Evolutionary conservation across 1,140 invertebrate species (phyloP).

Genomic region (Helicorthomorpha holstii): DNA sequence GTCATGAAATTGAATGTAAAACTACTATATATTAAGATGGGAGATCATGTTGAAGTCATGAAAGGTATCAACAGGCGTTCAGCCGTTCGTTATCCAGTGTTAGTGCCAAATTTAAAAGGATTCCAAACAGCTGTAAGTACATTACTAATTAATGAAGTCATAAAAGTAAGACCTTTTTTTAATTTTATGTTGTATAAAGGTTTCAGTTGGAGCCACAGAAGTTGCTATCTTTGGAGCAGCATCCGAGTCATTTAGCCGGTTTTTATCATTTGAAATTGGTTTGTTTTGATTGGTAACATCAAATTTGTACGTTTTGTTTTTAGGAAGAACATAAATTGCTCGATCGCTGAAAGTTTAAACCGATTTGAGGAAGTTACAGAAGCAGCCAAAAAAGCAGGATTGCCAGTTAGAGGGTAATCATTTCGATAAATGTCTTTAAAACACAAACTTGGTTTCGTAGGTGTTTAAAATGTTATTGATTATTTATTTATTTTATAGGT

Average conservation of each 20-base stretch:
- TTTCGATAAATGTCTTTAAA: too few relatives aligned
- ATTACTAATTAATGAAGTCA: slow-evolving; percentile 2
- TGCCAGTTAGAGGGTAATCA: slow-evolving; percentile 67
- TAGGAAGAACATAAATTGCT: slow-evolving; percentile 86
- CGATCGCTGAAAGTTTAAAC: slow-evolving; percentile 61
- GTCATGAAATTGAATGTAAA: background rate
- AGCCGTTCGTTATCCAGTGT: slow-evolving; percentile 68
- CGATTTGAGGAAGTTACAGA: slow-evolving; percentile 48
- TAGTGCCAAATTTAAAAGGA: slow-evolving; percentile 91
- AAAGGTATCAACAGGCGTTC: slow-evolving; percentile 43
- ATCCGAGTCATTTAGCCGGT: slow-evolving; percentile 72
- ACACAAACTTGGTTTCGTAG: too few relatives aligned
- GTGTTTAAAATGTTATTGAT: too few relatives aligned
- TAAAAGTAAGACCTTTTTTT: background rate
- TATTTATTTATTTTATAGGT: slow-evolving; percentile 27
- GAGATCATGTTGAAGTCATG: slow-evolving; percentile 66
- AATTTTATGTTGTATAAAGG: slow-evolving; percentile 35
- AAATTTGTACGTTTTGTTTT: slow-evolving; percentile 10
- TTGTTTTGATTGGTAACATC: background rate
- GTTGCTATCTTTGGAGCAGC: slow-evolving; percentile 90
- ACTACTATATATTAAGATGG: slow-evolving; percentile 70
- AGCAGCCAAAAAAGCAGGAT: slow-evolving; percentile 45
- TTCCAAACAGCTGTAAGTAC: slow-evolving; percentile 54
- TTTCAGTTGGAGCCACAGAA: slow-evolving; percentile 58
- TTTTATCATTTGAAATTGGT: too few relatives aligned